These are phyloP conservation scores for Danaus plexippus DNA, from an alignment of 1,140 invertebrate genomes.

Conservation along the genomic window DNA sequence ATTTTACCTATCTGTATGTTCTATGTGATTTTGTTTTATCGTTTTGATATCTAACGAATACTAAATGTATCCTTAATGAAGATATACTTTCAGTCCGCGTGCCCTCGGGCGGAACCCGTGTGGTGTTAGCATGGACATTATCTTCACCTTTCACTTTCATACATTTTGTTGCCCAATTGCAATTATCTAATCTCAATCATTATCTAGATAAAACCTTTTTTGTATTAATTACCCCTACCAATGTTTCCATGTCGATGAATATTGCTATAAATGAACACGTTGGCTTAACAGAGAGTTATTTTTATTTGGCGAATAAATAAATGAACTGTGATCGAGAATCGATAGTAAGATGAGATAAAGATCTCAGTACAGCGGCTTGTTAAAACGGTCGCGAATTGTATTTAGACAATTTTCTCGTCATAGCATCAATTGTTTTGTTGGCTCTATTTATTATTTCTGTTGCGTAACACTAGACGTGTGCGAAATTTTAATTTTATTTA, in stretches of 20 bases:
- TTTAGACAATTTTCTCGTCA: slow-evolving; percentile 24
- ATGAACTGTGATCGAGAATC: slow-evolving; percentile 17
- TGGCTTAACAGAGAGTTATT: too few species aligned
- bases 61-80: too few species aligned
- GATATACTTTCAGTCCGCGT: too few species aligned
- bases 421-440: slow-evolving; percentile 18
- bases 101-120: too few species aligned
- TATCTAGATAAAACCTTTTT: slow-evolving; percentile 42
- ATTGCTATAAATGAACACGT: too few species aligned
- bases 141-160: slow-evolving; percentile 54
- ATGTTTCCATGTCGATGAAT: slow-evolving; percentile 7
- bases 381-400: slow-evolving; percentile 29
- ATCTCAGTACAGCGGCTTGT: slow-evolving; percentile 28
- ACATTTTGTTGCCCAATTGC: slow-evolving; percentile 43
- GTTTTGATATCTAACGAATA: too few species aligned
- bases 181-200: slow-evolving; percentile 55
- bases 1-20: too few species aligned
- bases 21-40: too few species aligned
- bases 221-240: slow-evolving; percentile 32
- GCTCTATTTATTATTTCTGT: slow-evolving; percentile 14
- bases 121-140: slow-evolving; percentile 19
- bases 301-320: neutral
- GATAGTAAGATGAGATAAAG: slow-evolving; percentile 26
- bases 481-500: too few species aligned
- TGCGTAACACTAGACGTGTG: slow-evolving; percentile 5